Evolutionary conservation across 2,888 invertebrate species (phyloP), one percentile per base, ranked within the genome.

Genomic region (Campoletis raptor): DNA sequence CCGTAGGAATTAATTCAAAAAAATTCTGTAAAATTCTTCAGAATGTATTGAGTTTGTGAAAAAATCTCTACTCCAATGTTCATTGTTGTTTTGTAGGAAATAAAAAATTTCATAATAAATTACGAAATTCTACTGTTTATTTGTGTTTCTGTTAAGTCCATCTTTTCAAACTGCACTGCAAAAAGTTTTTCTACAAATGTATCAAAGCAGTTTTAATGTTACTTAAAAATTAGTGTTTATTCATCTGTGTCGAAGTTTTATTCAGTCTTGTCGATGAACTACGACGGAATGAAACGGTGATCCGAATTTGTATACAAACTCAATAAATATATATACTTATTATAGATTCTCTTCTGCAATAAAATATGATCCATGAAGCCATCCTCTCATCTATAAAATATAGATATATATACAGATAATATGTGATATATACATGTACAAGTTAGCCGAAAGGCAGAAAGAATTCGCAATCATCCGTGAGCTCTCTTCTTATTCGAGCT

Each of bases 401-500:
- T 72, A 72, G 30, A 40, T 80, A 52, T 70, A 52, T 70, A 54
- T 45, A 66, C 36, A 45, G n/a, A 61, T 67, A 48, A 73, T 69
- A 48, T 69, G 76, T 61, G 76, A 76, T 76, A 40, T 66, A 54
- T 64, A 66, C 67, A 81, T 54, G 42, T 40, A 76, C 30, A 52
- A 66, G 77, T 54, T 52, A 66, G 72, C 57, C 80, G 73, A 66
- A 77, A 66, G 81, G 45, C 77, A 57, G 66, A 72, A 66, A 85
- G 77, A 77, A 76, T 76, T 82, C 48, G 76, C 76, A 76, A 82
- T 82, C 76, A 82, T 82, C 67, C 69, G 69, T 61, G 76, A 82
- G 67, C 66, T 72, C 73, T 67, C 77, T 64, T 76, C 76, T 76
- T 30, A 30, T 30, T 45, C 76, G 67, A 45, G 64, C 64, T 64